Conservation (phyloP, 1,140 invertebrate species). For the Megalonaias nervosa region DNA sequence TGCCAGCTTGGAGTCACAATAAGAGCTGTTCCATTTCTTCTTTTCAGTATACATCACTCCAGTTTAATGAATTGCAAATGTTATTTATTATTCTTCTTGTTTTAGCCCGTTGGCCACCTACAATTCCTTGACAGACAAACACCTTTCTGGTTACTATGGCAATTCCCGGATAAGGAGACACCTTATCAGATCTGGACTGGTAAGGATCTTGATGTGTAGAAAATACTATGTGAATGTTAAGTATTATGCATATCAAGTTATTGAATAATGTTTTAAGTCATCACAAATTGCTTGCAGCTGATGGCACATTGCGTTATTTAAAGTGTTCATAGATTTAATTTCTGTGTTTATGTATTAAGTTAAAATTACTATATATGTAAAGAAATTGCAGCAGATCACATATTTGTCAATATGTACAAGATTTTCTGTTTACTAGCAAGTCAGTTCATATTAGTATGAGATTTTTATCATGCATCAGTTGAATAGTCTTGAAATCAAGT, state of each 20-base stretch:
- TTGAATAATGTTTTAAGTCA: not conserved
- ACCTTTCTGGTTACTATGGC: conserved; percentile 68
- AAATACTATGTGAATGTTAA: not conserved
- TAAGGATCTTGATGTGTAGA: conserved; percentile 42
- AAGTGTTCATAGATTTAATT: not conserved
- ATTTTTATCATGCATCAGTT: too few species aligned
- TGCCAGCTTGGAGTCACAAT: too few species aligned
- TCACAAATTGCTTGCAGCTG: not conserved
- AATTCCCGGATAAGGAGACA: conserved; percentile 65
- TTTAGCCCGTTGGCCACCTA: conserved; percentile 68
- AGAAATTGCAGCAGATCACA: not conserved
- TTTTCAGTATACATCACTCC: too few species aligned
- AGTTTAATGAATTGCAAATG: too few species aligned
- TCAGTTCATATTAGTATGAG: too few species aligned
- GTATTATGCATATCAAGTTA: not conserved
- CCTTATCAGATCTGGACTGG: conserved; percentile 66
- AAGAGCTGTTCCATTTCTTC: too few species aligned
- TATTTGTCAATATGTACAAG: too few species aligned
- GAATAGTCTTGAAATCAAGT: too few species aligned
- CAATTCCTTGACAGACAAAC: conserved; percentile 68
- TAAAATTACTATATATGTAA: not conserved
- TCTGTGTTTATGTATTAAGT: not conserved
- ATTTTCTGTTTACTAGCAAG: too few species aligned
- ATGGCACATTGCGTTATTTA: not conserved
- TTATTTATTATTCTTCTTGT: conserved; percentile 20